These are phyloP conservation scores for Nannobrachium achirus DNA, from an alignment of 2,113 vertebrate genomes.

Conservation along the genomic window DNA sequence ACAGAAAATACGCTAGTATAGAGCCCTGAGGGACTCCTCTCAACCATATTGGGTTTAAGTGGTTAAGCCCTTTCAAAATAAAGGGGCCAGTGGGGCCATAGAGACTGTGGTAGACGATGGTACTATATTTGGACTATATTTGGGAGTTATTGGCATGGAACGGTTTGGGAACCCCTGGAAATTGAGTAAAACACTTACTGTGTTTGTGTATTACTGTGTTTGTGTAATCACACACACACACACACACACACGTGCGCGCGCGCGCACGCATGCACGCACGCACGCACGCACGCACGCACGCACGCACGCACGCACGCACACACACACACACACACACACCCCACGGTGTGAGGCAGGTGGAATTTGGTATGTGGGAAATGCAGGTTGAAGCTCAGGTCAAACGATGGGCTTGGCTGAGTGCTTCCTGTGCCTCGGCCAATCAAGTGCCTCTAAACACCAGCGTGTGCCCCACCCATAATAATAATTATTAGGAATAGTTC, in stretches of 20 bases:
- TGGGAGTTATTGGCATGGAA: too few species aligned
- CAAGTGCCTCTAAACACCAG: slow-evolving; percentile 17
- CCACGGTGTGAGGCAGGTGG: slow-evolving; percentile 52
- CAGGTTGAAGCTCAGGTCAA: slow-evolving; percentile 61
- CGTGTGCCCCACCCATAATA: slow-evolving; percentile 31
- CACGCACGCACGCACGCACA: not conserved
- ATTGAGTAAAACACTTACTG: slow-evolving; percentile 72
- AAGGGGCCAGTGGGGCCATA: too few species aligned
- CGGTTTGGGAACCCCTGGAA: slow-evolving; percentile 64
- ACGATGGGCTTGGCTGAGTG: slow-evolving; percentile 29
- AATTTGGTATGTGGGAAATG: slow-evolving; percentile 58
- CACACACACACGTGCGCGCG: slow-evolving; percentile 14
- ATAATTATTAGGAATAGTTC: slow-evolving; percentile 64
- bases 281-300: not conserved
- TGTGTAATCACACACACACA: slow-evolving; percentile 24
- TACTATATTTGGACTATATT: too few species aligned
- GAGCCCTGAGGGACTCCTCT: too few species aligned
- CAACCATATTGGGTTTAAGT: too few species aligned
- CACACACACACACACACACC: slow-evolving; percentile 7
- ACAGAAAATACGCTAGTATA: too few species aligned
- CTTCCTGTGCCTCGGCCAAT: slow-evolving; percentile 49
- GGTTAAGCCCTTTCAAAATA: too few species aligned
- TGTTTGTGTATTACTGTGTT: slow-evolving; percentile 83
- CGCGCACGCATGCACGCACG: slow-evolving; percentile 34
- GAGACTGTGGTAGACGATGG: too few species aligned